Conservation (phyloP, 2,888 invertebrate genomes). For the Morinoia aosen region DNA sequence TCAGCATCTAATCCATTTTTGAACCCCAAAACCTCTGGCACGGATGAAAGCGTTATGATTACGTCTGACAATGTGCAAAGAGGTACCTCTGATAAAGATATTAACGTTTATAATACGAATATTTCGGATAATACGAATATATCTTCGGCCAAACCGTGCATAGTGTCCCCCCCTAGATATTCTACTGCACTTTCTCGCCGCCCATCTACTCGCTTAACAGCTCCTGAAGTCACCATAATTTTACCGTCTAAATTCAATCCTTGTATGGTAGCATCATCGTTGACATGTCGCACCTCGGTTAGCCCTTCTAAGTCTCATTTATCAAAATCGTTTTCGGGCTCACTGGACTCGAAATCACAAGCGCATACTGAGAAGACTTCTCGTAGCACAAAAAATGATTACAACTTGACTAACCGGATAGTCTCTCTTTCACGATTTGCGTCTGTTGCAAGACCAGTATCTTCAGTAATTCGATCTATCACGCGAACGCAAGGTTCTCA, state of each 20-base stretch:
- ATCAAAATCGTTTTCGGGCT: neutral
- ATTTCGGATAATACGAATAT: neutral
- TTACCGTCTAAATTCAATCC: conserved; percentile 42
- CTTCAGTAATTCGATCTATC: conserved; percentile 27
- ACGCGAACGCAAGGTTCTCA: neutral
- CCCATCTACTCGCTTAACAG: neutral
- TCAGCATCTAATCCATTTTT: neutral
- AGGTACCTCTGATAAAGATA: neutral
- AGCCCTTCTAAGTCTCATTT: neutral
- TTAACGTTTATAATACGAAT: neutral
- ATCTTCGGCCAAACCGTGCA: neutral
- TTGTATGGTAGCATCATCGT: neutral
- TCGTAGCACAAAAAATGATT: neutral
- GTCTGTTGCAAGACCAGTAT: conserved; percentile 10
- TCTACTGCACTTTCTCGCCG: conserved; percentile 12
- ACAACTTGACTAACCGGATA: neutral
- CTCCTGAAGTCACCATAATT: conserved; percentile 41
- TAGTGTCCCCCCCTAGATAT: neutral
- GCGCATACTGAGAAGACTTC: neutral
- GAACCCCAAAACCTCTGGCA: neutral
- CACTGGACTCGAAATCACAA: neutral
- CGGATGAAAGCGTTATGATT: neutral
- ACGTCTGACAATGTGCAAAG: neutral
- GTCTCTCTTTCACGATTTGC: conserved; percentile 23
- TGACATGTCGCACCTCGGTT: neutral